phyloP scores from a whole-genome alignment of 2,113 vertebrate species.

The Dendrocopos noguchii region DNA sequence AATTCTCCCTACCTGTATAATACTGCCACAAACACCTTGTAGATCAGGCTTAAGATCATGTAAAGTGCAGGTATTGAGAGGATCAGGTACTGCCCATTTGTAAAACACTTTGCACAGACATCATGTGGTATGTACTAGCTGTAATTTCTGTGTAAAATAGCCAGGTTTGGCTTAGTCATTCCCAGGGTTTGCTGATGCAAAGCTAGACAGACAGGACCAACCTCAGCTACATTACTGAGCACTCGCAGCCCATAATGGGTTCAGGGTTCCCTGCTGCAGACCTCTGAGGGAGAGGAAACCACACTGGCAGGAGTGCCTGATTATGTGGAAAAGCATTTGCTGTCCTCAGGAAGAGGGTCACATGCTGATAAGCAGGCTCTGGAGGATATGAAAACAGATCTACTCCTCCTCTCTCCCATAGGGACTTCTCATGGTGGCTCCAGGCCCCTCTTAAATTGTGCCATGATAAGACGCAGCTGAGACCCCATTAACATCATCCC shows the following conservation, averaged over 20 bases:
- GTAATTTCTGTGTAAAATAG: background rate
- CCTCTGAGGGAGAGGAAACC: background rate
- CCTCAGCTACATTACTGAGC: background rate
- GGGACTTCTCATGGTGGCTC: background rate
- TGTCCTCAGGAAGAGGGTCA: slow-evolving; percentile 30
- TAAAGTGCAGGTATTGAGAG: background rate
- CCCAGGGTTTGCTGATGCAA: background rate
- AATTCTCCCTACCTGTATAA: background rate
- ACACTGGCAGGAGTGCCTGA: background rate
- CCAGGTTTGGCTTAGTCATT: background rate
- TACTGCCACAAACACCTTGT: background rate
- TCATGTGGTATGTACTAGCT: rapidly evolving
- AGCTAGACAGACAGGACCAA: background rate
- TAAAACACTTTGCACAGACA: background rate
- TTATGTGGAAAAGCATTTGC: background rate
- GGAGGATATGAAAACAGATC: slow-evolving; percentile 8
- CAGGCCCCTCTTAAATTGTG: background rate
- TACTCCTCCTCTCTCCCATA: background rate
- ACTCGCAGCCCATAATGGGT: background rate
- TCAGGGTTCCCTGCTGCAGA: background rate
- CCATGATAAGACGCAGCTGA: background rate
- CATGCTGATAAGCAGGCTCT: slow-evolving; percentile 6
- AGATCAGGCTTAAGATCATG: background rate
- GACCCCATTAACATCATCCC: background rate
- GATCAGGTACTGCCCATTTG: background rate